A percentile compares a stretch with the other conserved stretches of the same genome.
phyloP scores from a whole-genome alignment of 2,888 invertebrate species.

The Sminthurides aquaticus region DNA sequence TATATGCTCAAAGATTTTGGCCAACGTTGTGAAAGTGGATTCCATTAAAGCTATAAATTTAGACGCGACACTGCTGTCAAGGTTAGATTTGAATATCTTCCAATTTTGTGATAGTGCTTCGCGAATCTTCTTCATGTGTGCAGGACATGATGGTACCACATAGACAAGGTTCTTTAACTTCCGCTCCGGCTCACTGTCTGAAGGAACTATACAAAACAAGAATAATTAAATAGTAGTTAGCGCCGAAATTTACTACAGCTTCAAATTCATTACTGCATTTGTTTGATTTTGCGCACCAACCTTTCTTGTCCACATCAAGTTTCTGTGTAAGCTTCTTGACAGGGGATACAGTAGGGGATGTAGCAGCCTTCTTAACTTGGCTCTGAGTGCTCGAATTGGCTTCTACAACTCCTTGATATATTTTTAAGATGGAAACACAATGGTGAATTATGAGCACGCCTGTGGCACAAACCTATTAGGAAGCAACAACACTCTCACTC shows the following conservation, averaged over 20 bases:
- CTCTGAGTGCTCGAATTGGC: slow-evolving; percentile 13
- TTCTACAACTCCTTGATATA: slow-evolving; percentile 63
- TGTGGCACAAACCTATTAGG: slow-evolving; percentile 50
- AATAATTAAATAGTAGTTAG: slow-evolving; percentile 11
- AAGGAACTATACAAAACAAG: slow-evolving; percentile 43
- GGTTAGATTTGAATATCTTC: slow-evolving; percentile 49
- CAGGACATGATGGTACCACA: slow-evolving; percentile 27
- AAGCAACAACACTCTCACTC: too few relatives aligned
- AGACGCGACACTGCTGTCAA: slow-evolving; percentile 68
- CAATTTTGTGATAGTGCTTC: slow-evolving; percentile 36
- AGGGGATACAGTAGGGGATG: slow-evolving; percentile 38
- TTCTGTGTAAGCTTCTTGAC: slow-evolving; percentile 41
- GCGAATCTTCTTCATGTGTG: slow-evolving; percentile 38
- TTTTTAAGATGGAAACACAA: slow-evolving; percentile 62
- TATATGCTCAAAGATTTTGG: slow-evolving; percentile 51
- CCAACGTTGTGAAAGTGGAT: slow-evolving; percentile 58
- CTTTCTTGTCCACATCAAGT: slow-evolving; percentile 39
- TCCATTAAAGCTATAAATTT: slow-evolving; percentile 62
- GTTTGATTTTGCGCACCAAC: not conserved
- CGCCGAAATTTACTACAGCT: slow-evolving; percentile 3
- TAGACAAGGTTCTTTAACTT: slow-evolving; percentile 30
- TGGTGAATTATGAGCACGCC: slow-evolving; percentile 62
- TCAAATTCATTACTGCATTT: not conserved
- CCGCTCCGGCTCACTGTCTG: slow-evolving; percentile 52
- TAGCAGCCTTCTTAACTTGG: slow-evolving; percentile 27